These are phyloP conservation scores for Drosophila subpulchrella DNA, from an alignment of 1,140 invertebrate genomes.

Conservation along the genomic window DNA sequence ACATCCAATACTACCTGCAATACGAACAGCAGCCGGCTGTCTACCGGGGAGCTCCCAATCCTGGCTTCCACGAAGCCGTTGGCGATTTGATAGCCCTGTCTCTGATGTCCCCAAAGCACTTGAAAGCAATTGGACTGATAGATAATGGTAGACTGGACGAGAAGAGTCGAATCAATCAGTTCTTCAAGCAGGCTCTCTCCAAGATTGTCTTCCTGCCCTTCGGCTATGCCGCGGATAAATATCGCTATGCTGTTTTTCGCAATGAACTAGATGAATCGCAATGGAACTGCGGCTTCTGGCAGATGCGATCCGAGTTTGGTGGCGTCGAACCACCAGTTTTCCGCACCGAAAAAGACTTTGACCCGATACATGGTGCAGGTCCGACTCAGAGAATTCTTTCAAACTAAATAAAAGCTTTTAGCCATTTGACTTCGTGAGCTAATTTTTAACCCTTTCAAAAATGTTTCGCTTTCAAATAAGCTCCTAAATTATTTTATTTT, in stretches of 20 bases:
- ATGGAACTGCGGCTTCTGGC: constrained; percentile 88
- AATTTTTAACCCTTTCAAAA: no score
- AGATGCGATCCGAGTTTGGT: constrained; percentile 86
- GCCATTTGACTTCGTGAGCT: no score
- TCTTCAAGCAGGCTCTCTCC: constrained; percentile 85
- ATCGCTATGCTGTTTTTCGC: constrained; percentile 87
- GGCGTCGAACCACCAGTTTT: constrained; percentile 86
- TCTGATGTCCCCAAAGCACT: constrained; percentile 87
- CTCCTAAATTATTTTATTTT: no score
- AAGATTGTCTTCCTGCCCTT: constrained; percentile 88
- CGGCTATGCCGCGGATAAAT: constrained; percentile 86
- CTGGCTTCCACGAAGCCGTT: constrained; percentile 91
- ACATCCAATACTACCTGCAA: constrained; percentile 90
- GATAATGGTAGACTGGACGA: constrained; percentile 64
- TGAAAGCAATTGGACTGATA: constrained; percentile 86
- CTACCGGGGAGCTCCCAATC: constrained; percentile 90
- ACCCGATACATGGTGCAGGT: constrained; percentile 78
- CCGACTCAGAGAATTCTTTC: no score
- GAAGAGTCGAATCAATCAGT: constrained; percentile 77
- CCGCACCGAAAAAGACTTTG: constrained; percentile 86
- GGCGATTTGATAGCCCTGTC: constrained; percentile 89
- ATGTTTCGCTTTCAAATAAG: no score
- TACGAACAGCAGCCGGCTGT: constrained; percentile 89
- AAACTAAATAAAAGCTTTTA: no score
- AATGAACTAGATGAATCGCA: constrained; percentile 85